Evolutionary conservation across 1,140 invertebrate genomes (phyloP).

Genomic region (Cephus cinctus): DNA sequence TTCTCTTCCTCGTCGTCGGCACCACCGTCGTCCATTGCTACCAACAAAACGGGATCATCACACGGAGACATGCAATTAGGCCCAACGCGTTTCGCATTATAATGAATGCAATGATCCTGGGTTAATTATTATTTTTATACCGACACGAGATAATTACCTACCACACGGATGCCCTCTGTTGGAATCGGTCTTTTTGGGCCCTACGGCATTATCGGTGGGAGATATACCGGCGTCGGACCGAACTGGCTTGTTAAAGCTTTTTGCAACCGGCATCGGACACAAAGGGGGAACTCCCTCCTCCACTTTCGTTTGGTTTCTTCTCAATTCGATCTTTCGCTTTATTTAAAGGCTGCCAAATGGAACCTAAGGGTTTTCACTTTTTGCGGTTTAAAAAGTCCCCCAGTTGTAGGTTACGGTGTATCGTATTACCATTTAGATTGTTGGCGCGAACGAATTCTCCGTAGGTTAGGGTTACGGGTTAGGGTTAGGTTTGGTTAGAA

Average conservation of each 20-base stretch:
- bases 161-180: constrained; percentile 2
- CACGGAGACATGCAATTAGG: constrained; percentile 26
- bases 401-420: too few species aligned
- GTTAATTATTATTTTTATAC: constrained; percentile 53
- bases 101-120: constrained; percentile 41
- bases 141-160: constrained; percentile 40
- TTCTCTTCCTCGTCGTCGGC: neutral
- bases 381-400: too few species aligned
- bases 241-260: constrained; percentile 48
- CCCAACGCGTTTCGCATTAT: constrained; percentile 22
- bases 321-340: too few species aligned
- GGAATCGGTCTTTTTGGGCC: too few species aligned
- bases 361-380: too few species aligned
- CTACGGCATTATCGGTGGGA: too few species aligned
- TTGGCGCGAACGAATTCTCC: constrained; percentile 1
- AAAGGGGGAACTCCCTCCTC: too few species aligned
- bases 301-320: too few species aligned
- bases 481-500: too few species aligned
- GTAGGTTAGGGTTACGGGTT: neutral
- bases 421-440: constrained; percentile 57
- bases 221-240: constrained; percentile 18
- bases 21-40: too few species aligned
- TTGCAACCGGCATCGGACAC: constrained; percentile 18
- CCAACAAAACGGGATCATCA: neutral
- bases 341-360: too few species aligned